A percentile compares a stretch with the other conserved stretches of the same genome.
Evolutionary conservation across 2,113 vertebrate species (phyloP).

Genomic region (Ammodytes dubius): DNA sequence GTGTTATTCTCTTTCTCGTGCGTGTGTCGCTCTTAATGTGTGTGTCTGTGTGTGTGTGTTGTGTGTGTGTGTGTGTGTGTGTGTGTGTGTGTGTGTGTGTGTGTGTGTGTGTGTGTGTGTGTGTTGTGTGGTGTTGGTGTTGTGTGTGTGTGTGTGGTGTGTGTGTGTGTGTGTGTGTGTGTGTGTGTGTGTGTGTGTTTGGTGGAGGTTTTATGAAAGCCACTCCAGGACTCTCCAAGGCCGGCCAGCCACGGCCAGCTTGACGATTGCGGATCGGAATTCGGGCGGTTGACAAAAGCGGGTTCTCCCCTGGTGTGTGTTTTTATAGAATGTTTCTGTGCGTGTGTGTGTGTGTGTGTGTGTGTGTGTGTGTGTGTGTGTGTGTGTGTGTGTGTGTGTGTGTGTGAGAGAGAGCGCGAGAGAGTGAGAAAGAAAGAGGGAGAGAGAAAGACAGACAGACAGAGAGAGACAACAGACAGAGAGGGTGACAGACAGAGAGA

Average conservation of each 20-base stretch:
- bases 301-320: constrained; percentile 68
- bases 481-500: constrained; percentile 15
- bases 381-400: no score
- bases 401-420: no score
- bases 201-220: constrained; percentile 64
- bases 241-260: constrained; percentile 60
- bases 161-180: constrained; percentile 21
- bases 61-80: no score
- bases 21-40: no score
- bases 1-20: no score
- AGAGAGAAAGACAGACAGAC: constrained; percentile 41
- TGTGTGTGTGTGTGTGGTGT: constrained; percentile 39
- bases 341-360: no score
- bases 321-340: constrained; percentile 51
- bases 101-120: constrained; percentile 19
- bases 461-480: constrained; percentile 34
- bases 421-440: no score
- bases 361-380: no score
- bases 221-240: constrained; percentile 77
- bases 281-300: constrained; percentile 71
- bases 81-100: constrained; percentile 17
- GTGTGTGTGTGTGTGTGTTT: constrained; percentile 40
- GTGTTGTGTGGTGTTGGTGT: no score
- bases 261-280: constrained; percentile 79
- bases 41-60: no score